Percentiles rank a stretch among this genome's conserved stretches.
phyloP scores from a whole-genome alignment of 2,888 invertebrate species.

The Chromoteleia sp. region DNA sequence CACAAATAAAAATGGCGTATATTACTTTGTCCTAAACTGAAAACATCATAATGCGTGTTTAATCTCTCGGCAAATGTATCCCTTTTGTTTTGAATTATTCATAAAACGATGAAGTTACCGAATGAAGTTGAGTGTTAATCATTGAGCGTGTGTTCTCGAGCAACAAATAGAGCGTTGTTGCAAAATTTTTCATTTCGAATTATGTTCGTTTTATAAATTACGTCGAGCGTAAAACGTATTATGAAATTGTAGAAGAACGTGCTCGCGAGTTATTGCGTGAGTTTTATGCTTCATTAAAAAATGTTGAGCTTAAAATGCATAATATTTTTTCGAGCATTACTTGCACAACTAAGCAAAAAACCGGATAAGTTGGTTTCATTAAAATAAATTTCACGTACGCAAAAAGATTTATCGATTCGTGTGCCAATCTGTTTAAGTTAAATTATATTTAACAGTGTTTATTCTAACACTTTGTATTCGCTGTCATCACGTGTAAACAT shows the following conservation, averaged over 20 bases:
- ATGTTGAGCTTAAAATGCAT: constrained; percentile 44
- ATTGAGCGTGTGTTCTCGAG: constrained; percentile 11
- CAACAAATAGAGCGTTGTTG: constrained; percentile 35
- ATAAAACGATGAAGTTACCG: constrained; percentile 15
- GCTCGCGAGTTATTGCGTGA: constrained; percentile 47
- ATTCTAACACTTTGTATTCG: too few relatives aligned
- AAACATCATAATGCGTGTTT: neutral
- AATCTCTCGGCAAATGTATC: constrained; percentile 3
- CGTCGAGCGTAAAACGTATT: constrained; percentile 52
- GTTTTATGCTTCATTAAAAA: constrained; percentile 63
- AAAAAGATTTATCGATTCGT: constrained; percentile 10
- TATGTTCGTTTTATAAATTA: constrained; percentile 59
- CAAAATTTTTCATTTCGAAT: constrained; percentile 48
- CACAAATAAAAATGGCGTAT: too few relatives aligned
- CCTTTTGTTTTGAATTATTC: constrained; percentile 2
- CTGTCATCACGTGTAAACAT: too few relatives aligned
- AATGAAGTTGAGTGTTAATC: constrained; percentile 48
- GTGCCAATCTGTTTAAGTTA: neutral
- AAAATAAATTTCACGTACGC: constrained; percentile 29
- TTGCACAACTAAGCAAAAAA: constrained; percentile 43
- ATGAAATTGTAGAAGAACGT: constrained; percentile 55
- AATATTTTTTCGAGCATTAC: constrained; percentile 49
- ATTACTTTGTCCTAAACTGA: too few relatives aligned
- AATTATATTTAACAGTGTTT: neutral
- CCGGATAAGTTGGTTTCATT: constrained; percentile 24